A percentile compares a stretch with the other conserved stretches of the same genome.
Evolutionary conservation across 1,140 invertebrate species (phyloP).

Genomic region (Chironomus striatipennis): DNA sequence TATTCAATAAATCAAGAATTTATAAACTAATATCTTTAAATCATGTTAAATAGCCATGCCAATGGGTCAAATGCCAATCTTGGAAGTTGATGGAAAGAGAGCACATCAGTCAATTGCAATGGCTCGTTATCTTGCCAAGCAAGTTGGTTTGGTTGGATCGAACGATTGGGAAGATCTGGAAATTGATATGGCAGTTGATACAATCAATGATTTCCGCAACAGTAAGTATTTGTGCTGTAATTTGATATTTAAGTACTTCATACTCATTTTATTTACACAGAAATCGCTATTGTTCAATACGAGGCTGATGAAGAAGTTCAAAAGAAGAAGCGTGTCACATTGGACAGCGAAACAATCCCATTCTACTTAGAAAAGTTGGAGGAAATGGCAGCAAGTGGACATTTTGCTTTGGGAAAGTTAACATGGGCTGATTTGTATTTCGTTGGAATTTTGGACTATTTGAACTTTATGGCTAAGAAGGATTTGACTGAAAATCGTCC

Average conservation of each 20-base stretch:
- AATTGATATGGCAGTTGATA: constrained; percentile 56
- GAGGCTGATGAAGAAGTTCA: constrained; percentile 43
- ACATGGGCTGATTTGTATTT: constrained; percentile 59
- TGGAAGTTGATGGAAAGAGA: constrained; percentile 61
- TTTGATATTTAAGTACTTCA: constrained; percentile 40
- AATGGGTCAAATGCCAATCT: constrained; percentile 63
- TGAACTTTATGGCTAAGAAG: constrained; percentile 47
- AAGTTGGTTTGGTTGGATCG: constrained; percentile 53
- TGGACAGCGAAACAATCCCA: constrained; percentile 45
- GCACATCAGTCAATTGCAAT: constrained; percentile 62
- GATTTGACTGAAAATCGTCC: constrained; percentile 50
- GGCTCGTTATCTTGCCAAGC: constrained; percentile 57
- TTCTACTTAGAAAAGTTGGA: constrained; percentile 51
- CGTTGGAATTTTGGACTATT: constrained; percentile 49
- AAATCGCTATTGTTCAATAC: constrained; percentile 44
- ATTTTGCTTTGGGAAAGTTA: constrained; percentile 50
- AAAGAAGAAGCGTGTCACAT: constrained; percentile 40
- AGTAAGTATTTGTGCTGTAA: constrained; percentile 40
- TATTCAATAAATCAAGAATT: no score
- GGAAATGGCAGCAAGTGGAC: constrained; percentile 44
- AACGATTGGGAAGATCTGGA: constrained; percentile 55
- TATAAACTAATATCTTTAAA: no score
- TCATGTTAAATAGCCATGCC: constrained; percentile 48
- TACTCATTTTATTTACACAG: constrained; percentile 42
- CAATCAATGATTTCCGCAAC: constrained; percentile 45